Evolutionary conservation across 2,797 vertebrate species (phyloP).

Genomic region (Propithecus deckenii): DNA sequence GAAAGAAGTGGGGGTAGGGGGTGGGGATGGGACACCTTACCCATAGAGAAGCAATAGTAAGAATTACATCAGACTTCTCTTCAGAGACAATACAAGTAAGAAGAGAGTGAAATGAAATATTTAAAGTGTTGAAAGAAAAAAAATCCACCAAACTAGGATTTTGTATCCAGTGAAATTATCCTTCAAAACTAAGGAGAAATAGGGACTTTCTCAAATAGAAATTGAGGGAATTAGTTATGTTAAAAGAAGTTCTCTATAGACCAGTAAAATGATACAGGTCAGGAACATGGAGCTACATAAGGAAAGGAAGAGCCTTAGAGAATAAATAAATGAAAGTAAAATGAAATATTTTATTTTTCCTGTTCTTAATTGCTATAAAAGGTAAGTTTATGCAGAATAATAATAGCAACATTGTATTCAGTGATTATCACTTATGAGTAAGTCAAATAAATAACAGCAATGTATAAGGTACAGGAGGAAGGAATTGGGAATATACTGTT

Average conservation of each 20-base stretch:
- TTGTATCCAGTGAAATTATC: background rate
- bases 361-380: background rate
- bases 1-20: background rate
- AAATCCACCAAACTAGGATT: background rate
- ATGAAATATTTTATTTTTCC: background rate
- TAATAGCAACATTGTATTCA: background rate
- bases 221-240: background rate
- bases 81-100: background rate
- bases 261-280: background rate
- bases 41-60: background rate
- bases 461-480: background rate
- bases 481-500: background rate
- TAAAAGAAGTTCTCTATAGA: background rate
- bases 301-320: background rate
- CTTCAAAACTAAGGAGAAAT: background rate
- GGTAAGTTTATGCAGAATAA: background rate
- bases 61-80: background rate
- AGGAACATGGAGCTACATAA: background rate
- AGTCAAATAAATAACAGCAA: background rate
- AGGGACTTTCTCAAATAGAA: background rate
- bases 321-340: background rate
- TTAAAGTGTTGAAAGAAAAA: background rate
- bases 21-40: background rate
- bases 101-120: background rate
- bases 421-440: background rate